Evolutionary conservation across 2,113 vertebrate species (phyloP), one percentile per base, ranked within the genome.

Genomic region (Marmota flaviventris): DNA sequence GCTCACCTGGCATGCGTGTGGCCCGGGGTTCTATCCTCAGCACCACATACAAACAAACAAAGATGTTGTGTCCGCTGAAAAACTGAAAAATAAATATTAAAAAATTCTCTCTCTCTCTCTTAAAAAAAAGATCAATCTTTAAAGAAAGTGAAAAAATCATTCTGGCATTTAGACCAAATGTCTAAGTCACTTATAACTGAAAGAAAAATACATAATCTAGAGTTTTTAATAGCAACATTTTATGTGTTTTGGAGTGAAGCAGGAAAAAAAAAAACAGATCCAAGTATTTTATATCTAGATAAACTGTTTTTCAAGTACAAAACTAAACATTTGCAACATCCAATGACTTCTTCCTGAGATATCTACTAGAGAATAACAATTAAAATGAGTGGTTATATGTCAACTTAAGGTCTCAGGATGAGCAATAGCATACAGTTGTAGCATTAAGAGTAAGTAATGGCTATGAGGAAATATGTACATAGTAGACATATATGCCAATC

Each of bases 181-280:
- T 42, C n/a, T 70, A 79, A 89, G 42, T 88, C 56, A 76, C 29
- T 75, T 91, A 17, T 70, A 81, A 95, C 20, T 92, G 83, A 85
- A 76, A 81, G 48, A 89, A 96, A 82, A 82, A 32, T 25, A 63
- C 39, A 75, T 75, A 92, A 25, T 29, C 24, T 61, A 22, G 27
- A 89, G 78, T 58, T 91, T 96, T 91, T 48, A 91, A 32, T 53
- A 94, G 5, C 14, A 89, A 45, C 5, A 69, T 51, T 83, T 91
- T 78, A 70, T 73, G 18, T 11, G 34, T 69, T 95, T 42, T 85
- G 39, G n/a, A 81, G 6, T 91, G 45, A 94, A 91, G 4, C 16
- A 67, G 34, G 79, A 82, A 45, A 45, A 45, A 92, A 92, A 34
- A 77, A 77, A 94, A 85, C 32, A 51, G 29, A 95, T 32, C 10